These are phyloP conservation scores for Ridgeia piscesae DNA, from an alignment of 1,140 invertebrate genomes.

Conservation along the genomic window DNA sequence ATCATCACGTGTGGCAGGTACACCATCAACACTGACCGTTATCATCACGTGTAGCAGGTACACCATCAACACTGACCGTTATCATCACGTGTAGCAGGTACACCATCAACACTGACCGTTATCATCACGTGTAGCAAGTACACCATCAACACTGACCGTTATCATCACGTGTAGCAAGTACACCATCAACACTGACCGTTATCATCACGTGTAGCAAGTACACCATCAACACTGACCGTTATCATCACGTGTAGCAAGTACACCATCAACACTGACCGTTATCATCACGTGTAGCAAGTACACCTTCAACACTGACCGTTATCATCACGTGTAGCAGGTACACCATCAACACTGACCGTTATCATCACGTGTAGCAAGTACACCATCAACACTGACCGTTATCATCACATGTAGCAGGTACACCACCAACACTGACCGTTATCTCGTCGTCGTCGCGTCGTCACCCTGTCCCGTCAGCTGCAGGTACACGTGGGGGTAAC, in stretches of 20 bases:
- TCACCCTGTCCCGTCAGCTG: constrained; percentile 14
- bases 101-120: not conserved
- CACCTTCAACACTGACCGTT: too few species aligned
- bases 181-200: not conserved
- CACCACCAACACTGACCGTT: not conserved
- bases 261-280: not conserved
- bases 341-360: too few species aligned
- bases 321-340: too few species aligned
- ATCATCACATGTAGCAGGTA: not conserved
- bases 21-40: not conserved
- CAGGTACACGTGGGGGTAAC: constrained; percentile 24
- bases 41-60: too few species aligned
- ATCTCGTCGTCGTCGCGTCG: constrained; percentile 1
- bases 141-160: not conserved
- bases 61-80: not conserved
- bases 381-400: not conserved
- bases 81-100: too few species aligned
- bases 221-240: not conserved
- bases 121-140: too few species aligned
- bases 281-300: too few species aligned
- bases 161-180: too few species aligned
- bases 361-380: too few species aligned
- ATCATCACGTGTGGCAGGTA: too few species aligned
- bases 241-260: too few species aligned
- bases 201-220: too few species aligned